Percentiles rank a stretch among this genome's conserved stretches.
phyloP scores from a whole-genome alignment of 2,888 invertebrate species.

The Rhagonycha lutea region DNA sequence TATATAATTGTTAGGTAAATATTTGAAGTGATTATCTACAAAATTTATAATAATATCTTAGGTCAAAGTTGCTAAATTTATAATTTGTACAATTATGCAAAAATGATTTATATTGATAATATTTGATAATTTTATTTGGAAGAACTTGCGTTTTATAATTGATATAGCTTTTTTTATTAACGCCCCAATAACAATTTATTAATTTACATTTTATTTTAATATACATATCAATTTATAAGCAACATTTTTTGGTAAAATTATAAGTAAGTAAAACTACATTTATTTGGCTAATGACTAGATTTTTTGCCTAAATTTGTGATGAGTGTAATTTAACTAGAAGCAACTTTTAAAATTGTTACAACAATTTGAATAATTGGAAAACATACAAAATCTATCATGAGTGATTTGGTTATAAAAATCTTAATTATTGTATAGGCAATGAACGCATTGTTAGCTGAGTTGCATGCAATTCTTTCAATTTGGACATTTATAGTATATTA shows the following conservation, averaged over 20 bases:
- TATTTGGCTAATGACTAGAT: slow-evolving; percentile 55
- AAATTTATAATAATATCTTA: slow-evolving; percentile 13
- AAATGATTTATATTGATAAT: background rate
- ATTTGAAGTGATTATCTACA: slow-evolving; percentile 14
- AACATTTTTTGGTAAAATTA: slow-evolving; percentile 18
- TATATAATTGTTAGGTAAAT: background rate
- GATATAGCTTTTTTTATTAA: background rate
- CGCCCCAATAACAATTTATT: background rate
- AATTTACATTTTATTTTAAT: background rate
- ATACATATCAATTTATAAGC: background rate
- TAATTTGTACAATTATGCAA: slow-evolving; percentile 15
- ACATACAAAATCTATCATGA: background rate
- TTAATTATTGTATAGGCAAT: slow-evolving; percentile 13
- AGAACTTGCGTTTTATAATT: slow-evolving; percentile 5
- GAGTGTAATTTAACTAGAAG: slow-evolving; percentile 1
- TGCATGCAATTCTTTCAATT: slow-evolving; percentile 1
- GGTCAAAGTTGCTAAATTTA: slow-evolving; percentile 15
- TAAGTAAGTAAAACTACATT: slow-evolving; percentile 28
- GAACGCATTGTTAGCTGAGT: slow-evolving; percentile 18
- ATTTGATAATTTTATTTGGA: slow-evolving; percentile 8
- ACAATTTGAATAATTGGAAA: background rate
- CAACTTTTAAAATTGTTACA: slow-evolving; percentile 1
- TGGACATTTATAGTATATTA: background rate
- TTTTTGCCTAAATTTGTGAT: slow-evolving; percentile 35
- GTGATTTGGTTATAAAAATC: background rate